Evolutionary conservation across 2,113 vertebrate genomes (phyloP), one percentile per base, ranked within the genome.

Genomic region (Cyprinodon variegatus): DNA sequence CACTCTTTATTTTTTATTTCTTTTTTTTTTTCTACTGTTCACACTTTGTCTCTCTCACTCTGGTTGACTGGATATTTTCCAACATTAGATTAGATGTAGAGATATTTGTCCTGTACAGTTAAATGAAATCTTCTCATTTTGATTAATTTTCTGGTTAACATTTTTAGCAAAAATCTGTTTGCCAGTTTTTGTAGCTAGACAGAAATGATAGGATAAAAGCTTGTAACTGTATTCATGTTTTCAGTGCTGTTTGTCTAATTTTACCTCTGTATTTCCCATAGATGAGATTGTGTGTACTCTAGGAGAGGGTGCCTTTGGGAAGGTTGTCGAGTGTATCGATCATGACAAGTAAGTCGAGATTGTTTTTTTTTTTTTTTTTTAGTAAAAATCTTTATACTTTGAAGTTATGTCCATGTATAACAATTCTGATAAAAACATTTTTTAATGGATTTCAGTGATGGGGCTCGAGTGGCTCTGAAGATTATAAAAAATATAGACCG

Each of bases 301-400:
- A 90, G 98, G 98, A 92, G 98, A 99, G 94, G 98, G 98, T 85
- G 97, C 98, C 86, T 99, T 99, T 97, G 98, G 98, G 82, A 99
- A 97, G 94, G 98, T 99, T 15, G 97, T 97, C 45, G 96, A 98
- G 86, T 99, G 97, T 90, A 95, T 97, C 91, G 97, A 99, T 94
- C 96, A 95, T 87, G 89, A 82, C 70, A 94, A 94, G 95, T 96
- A 94, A 93, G 95, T 83, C 40, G 3, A 29, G 1, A 29, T 1
- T 29, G 1, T 29, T 29, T 29, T 29, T 29, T 29, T 29, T 29
- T 1, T 29, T 29, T 29, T 29, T 29, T 29, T 29, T n/a, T n/a
- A 29, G 29, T 29, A 29, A 29, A 29, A 29, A 29, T 29, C 29
- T 29, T 29, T 29, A 29, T 29, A 29, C 29, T 29, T 29, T 29